phyloP scores from a whole-genome alignment of 2,888 invertebrate genomes.

The Polymixis flavicincta region DNA sequence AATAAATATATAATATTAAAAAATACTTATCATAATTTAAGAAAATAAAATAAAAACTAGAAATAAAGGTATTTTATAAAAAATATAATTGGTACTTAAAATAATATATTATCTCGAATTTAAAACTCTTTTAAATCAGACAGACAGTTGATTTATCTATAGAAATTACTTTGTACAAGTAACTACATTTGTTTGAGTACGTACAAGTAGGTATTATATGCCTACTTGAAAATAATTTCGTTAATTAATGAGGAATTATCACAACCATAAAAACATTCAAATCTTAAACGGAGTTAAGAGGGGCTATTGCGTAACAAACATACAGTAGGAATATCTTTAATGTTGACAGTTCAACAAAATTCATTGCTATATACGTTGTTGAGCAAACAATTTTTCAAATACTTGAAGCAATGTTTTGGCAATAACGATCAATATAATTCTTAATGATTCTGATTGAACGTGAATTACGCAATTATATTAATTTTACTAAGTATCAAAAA shows the following conservation, averaged over 20 bases:
- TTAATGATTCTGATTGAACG: too few species aligned
- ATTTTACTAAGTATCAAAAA: too few species aligned
- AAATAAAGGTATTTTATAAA: neutral
- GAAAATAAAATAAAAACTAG: neutral
- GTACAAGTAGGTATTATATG: neutral
- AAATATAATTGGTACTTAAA: neutral
- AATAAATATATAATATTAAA: neutral
- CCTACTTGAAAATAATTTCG: constrained; percentile 10
- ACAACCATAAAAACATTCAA: constrained; percentile 28
- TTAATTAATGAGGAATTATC: constrained; percentile 27
- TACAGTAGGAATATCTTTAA: too few species aligned
- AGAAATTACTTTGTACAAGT: neutral
- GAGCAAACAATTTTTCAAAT: too few species aligned
- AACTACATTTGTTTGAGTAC: neutral
- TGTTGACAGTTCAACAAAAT: too few species aligned
- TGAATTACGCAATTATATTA: too few species aligned
- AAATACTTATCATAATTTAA: neutral
- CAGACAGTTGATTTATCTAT: neutral
- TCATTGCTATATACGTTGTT: too few species aligned
- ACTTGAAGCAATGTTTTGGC: too few species aligned
- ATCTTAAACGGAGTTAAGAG: neutral
- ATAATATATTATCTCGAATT: neutral
- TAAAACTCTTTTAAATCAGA: neutral
- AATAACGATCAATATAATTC: too few species aligned
- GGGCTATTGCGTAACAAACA: too few species aligned